Percentiles rank a stretch among this genome's conserved stretches.
phyloP scores from a whole-genome alignment of 2,797 vertebrate species.

The Aythya fuligula region DNA sequence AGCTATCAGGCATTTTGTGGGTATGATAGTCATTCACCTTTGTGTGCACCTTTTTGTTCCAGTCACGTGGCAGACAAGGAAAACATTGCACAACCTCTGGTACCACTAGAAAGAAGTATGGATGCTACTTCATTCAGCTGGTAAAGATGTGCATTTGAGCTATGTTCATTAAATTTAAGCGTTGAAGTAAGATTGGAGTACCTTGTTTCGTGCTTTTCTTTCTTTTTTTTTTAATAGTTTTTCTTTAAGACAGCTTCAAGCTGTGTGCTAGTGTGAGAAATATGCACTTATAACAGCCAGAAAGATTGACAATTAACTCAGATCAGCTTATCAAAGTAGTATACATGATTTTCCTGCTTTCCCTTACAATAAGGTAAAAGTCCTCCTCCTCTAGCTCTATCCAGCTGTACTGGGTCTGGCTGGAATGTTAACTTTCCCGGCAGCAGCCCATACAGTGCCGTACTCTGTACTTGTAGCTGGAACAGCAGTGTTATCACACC shows the following conservation, averaged over 20 bases:
- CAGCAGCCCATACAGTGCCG: no score
- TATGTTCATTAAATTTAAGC: background rate
- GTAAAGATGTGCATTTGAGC: background rate
- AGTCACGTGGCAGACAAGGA: rapidly evolving
- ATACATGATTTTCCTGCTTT: background rate
- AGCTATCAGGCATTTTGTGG: background rate
- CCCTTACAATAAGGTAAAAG: background rate
- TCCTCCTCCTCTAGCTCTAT: background rate
- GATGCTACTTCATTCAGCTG: background rate
- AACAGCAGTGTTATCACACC: no score
- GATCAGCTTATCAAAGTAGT: background rate
- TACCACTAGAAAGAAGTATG: background rate
- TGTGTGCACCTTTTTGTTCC: rapidly evolving
- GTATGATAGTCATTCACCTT: background rate
- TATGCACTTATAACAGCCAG: background rate
- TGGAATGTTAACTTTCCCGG: no score
- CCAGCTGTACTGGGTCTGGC: background rate
- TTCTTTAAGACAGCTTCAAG: background rate
- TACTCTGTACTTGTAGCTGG: no score
- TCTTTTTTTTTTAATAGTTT: background rate
- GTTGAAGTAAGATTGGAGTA: background rate
- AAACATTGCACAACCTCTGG: background rate
- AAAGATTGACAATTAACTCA: background rate
- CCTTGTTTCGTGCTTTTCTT: background rate
- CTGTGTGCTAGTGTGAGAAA: background rate